Conservation (phyloP, 2,797 vertebrate genomes). For the Acropternis orthonyx region DNA sequence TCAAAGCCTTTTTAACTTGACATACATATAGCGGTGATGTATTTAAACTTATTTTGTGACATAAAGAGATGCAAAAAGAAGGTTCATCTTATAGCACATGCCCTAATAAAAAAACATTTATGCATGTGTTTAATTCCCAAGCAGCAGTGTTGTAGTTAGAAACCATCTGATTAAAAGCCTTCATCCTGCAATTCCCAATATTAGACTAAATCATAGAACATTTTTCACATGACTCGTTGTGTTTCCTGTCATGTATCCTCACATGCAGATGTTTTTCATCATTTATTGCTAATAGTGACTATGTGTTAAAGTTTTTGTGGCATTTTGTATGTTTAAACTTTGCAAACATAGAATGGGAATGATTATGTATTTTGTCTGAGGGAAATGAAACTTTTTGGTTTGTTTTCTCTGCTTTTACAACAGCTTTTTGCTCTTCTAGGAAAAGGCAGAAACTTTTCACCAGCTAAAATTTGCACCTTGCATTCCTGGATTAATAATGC, state of each 20-base stretch:
- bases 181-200: neutral
- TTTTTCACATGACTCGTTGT: constrained; percentile 12
- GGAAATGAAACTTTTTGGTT: neutral
- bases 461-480: neutral
- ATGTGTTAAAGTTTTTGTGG: neutral
- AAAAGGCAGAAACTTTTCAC: neutral
- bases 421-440: neutral
- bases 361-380: neutral
- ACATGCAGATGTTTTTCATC: constrained; percentile 22
- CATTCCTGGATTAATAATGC: neutral
- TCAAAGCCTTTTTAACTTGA: neutral
- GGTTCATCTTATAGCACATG: neutral
- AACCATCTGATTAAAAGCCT: neutral
- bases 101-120: neutral
- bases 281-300: neutral
- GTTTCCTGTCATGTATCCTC: constrained; percentile 6
- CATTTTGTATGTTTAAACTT: neutral
- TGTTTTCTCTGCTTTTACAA: neutral
- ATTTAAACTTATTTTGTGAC: neutral
- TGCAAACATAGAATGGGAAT: neutral
- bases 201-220: neutral
- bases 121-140: neutral
- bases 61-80: neutral
- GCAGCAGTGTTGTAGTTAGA: neutral
- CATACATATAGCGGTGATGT: neutral